phyloP scores from a whole-genome alignment of 1,140 invertebrate species.

The Lasioglossum baleicum region DNA sequence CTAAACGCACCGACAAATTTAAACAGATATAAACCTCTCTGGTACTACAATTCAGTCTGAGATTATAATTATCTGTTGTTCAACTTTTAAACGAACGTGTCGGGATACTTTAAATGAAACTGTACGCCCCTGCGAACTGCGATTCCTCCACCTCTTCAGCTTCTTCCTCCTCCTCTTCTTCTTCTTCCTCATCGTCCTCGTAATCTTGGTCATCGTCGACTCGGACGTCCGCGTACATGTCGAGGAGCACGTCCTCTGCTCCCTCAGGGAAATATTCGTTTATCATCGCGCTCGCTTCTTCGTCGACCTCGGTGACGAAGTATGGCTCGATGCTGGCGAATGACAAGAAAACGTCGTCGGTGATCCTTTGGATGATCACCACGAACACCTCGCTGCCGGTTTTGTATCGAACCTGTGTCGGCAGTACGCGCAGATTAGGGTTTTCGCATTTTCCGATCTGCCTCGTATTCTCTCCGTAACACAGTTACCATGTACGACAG shows the following conservation, averaged over 20 bases:
- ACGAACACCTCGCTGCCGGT: constrained; percentile 69
- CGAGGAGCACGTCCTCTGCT: constrained; percentile 43
- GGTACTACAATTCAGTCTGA: too few species aligned
- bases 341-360: constrained; percentile 68
- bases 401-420: constrained; percentile 62
- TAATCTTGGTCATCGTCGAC: constrained; percentile 44
- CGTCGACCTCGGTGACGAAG: constrained; percentile 64
- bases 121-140: not conserved
- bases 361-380: constrained; percentile 61
- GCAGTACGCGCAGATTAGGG: too few species aligned
- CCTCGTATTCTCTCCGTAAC: too few species aligned
- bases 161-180: constrained; percentile 40
- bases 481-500: too few species aligned
- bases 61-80: too few species aligned
- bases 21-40: too few species aligned
- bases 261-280: constrained; percentile 65
- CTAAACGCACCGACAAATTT: too few species aligned
- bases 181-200: constrained; percentile 13
- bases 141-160: constrained; percentile 35
- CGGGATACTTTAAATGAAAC: not conserved
- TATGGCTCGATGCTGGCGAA: constrained; percentile 71
- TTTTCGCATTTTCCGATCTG: too few species aligned
- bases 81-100: too few species aligned
- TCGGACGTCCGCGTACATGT: constrained; percentile 16
- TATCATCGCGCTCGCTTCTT: constrained; percentile 60